Evolutionary conservation across 2,888 invertebrate genomes (phyloP).

Genomic region (Pollenia amentaria): DNA sequence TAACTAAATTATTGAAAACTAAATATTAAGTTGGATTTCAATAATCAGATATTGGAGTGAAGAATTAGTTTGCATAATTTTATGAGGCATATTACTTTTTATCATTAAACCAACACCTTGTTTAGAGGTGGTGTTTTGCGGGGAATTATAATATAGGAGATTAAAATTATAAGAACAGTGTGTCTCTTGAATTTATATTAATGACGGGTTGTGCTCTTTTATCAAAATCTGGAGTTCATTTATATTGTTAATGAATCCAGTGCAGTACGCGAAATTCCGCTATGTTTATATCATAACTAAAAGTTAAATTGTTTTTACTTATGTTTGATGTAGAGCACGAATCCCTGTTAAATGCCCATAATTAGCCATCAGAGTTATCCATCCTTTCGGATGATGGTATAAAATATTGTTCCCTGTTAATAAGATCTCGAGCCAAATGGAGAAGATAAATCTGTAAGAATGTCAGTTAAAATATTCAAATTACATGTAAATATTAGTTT

Average conservation of each 20-base stretch:
- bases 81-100: constrained; percentile 42
- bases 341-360: background rate
- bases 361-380: constrained; percentile 19
- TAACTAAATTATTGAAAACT: constrained; percentile 23
- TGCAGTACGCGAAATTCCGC: too few relatives aligned
- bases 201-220: too few relatives aligned
- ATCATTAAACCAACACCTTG: constrained; percentile 47
- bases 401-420: background rate
- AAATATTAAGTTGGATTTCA: constrained; percentile 37
- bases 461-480: background rate
- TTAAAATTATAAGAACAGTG: too few relatives aligned
- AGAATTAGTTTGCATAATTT: constrained; percentile 2
- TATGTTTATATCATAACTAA: too few relatives aligned
- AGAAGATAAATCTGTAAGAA: background rate
- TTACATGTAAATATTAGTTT: background rate
- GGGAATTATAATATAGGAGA: background rate
- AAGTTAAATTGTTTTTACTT: too few relatives aligned
- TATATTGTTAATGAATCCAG: too few relatives aligned
- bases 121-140: constrained; percentile 27
- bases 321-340: too few relatives aligned
- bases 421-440: background rate
- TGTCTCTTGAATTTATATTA: too few relatives aligned
- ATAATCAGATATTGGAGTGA: constrained; percentile 23
- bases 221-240: too few relatives aligned
- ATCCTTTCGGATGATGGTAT: constrained; percentile 15